Percentiles rank a stretch among this genome's conserved stretches.
phyloP scores from a whole-genome alignment of 2,888 invertebrate species.

The Limnephilus rhombicus region DNA sequence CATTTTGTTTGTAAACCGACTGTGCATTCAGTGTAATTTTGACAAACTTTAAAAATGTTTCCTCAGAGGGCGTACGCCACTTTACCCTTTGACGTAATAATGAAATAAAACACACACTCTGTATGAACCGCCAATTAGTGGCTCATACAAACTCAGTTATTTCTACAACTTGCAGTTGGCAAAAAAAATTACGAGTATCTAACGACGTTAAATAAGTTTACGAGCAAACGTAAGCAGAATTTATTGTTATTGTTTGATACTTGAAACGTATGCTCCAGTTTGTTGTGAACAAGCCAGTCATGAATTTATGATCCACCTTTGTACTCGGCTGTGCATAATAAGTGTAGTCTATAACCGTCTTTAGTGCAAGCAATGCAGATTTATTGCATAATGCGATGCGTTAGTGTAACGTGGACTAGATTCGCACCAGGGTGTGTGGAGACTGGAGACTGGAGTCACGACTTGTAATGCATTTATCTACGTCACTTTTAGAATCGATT shows the following conservation, averaged over 20 bases:
- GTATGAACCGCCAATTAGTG: background rate
- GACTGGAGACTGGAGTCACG: background rate
- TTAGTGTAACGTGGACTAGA: background rate
- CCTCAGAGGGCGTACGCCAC: background rate
- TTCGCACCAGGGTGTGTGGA: background rate
- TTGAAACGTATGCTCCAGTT: constrained; percentile 1
- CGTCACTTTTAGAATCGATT: too few species aligned
- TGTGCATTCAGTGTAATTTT: background rate
- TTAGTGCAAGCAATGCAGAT: background rate
- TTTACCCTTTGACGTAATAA: background rate
- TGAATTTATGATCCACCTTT: background rate
- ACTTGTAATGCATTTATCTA: background rate
- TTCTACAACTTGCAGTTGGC: background rate
- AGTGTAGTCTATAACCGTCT: background rate
- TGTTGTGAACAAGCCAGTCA: background rate
- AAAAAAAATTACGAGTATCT: background rate
- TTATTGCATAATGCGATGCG: background rate
- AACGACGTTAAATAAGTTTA: background rate
- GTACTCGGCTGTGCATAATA: background rate
- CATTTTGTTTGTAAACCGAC: background rate
- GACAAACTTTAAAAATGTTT: background rate
- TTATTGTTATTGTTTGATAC: constrained; percentile 1
- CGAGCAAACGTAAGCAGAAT: background rate
- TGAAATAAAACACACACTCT: background rate
- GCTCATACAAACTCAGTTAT: background rate